Evolutionary conservation across 2,113 vertebrate genomes (phyloP), one percentile per base, ranked within the genome.

Genomic region (Cynoglossus semilaevis): DNA sequence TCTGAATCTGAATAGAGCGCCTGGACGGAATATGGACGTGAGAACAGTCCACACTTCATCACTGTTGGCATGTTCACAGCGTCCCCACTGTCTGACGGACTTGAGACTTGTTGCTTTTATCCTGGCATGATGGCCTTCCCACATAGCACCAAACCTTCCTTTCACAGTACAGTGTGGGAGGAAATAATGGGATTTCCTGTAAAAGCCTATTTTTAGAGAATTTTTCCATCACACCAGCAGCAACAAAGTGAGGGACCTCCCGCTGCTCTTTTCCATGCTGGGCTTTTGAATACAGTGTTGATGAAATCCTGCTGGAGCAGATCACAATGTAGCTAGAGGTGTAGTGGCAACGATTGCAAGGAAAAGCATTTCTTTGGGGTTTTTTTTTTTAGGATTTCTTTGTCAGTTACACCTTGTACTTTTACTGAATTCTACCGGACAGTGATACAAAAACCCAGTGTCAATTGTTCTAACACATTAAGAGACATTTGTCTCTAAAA

Each of bases 101-200:
- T n/a, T n/a, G n/a, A 67, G 37, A 58, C 63, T n/a, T 37, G 29
- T 35, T 67, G n/a, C 68, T 34, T 67, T 84, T 74, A 76, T 77
- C 68, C 52, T 73, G 76, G 70, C 52, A 7, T 37, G 79, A 67
- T 35, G 52, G 16, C 65, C 74, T 74, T 71, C 81, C 74, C 62
- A 80, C 58, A 7, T 70, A 48, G n/a, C 52, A 56, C 65, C 58
- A 64, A 77, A 1, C 59, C 78, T 45, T 37, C 9, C 35, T 72
- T 48, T 68, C 67, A 82, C 79, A 70, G 17, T 41, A 40, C 45
- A 34, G 36, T 56, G 72, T 75, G 58, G 83, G 84, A 46, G 67
- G 58, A 56, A 56, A 42, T 51, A 53, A 29, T 19, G 44, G 67
- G 72, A 51, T 72, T 83, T 79, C 76, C 68, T 72, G 44, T 64